Base-by-base conservation (phyloP, 2,113 vertebrate genomes). In the Synchiropus splendidus region DNA sequence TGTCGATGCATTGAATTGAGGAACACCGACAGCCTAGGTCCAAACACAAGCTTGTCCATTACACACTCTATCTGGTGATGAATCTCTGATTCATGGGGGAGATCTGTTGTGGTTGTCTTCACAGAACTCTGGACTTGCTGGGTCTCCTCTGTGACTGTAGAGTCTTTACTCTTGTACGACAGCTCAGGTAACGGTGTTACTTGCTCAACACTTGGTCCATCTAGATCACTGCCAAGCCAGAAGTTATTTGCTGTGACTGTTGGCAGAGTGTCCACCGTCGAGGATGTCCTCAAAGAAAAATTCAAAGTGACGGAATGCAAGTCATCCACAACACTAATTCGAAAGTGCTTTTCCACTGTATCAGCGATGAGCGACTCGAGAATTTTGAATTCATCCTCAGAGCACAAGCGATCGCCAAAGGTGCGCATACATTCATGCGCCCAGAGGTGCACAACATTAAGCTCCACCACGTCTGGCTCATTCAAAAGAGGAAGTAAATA, bases 381-480 rank as follows among this genome's bases (percentile, higher is more conserved):
- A 30, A 27, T 36, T 18, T 64, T 57, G 2, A 45, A 67, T 32
- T 89, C 85, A 4, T 48, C 46, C 5, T 72, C 55, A 5, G 79
- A 79, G 37, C 65, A 52, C 6, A 91, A 61, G 2, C 81, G 75
- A 54, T 92, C 90, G 16, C 76, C 52, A 34, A 92, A 94, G 0
- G 82, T 89, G 4, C 85, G 86, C 58, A 86, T 74, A 41, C 87
- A 85, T 60, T 94, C 91, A 0, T 92, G 90, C 62, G 87, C 66
- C 91, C 90, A 94, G 6, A 94, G 80, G 8, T 78, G 81, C 2
- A 70, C 41, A 10, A 90, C 58, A 12, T 61, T 65, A 49, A 78
- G 61, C 55, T 78, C 16, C 2, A 46, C 16, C 6, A 18, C 16
- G 16, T 31, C 13, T 21, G 53, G 18, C 4, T 42, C 46, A 42